Base-by-base conservation (phyloP, 2,113 vertebrate species). In the Austrofundulus limnaeus region DNA sequence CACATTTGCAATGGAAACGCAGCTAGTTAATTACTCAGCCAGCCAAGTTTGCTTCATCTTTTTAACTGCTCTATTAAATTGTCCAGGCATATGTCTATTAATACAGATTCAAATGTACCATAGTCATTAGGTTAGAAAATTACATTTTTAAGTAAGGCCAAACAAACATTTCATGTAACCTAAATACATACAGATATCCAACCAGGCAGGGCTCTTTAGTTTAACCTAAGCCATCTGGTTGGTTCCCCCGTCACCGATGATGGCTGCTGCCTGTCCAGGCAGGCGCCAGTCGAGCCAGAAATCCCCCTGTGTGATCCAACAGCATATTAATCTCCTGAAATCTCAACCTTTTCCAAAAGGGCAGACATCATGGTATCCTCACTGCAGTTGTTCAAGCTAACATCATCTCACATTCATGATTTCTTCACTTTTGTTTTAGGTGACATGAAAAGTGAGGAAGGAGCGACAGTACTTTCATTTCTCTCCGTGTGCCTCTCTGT, bases 281-380 rank as follows among this genome's bases (percentile, higher is more conserved):
- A 41, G 4, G 34, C 51, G 59, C 46, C 34, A 11, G 53, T 52
- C 57, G 11, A 57, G 65, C 68, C 69, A 66, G 39, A 69, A 60
- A 53, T 66, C 71, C 78, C 70, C 71, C 54, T 5, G 41, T 16
- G 78, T 61, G 75, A 77, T 77, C 71, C 66, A 71, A 69, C 58
- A 5, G 66, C 80, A 68, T 71, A 81, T 86, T 86, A 85, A 86
- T 86, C 80, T 83, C 54, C 71, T 66, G 49, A 63, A 76, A 84
- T 69, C 77, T 77, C 78, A 77, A 77, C 80, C 82, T 85, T 82
- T 43, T 77, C 64, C 58, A 43, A 86, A 88, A 84, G 80, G 78
- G 57, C 81, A 81, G 62, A 54, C 64, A 46, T 47, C 56, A 48
- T 38, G 1, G 68, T 78, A 59, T 77, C 74, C 66, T 78, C 61